Percentiles rank a stretch among this genome's conserved stretches.
phyloP scores from a whole-genome alignment of 2,797 vertebrate genomes.

The Halcyon chelicuti region DNA sequence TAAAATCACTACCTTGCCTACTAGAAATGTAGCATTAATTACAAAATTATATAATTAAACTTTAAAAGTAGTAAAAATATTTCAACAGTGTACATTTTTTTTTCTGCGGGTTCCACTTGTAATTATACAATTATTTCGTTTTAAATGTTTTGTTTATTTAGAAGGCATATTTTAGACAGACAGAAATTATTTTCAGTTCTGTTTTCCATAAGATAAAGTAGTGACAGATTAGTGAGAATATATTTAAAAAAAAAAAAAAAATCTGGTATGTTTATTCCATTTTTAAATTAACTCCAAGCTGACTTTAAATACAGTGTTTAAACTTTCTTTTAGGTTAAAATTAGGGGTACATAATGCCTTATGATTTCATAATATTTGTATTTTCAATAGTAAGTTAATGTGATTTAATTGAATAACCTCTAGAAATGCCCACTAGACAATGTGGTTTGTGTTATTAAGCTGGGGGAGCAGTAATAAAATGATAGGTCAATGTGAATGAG shows the following conservation, averaged over 20 bases:
- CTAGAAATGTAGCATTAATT: not conserved
- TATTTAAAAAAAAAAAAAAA: not conserved
- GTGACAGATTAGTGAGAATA: not conserved
- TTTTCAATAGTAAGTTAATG: not conserved
- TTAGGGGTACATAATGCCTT: not conserved
- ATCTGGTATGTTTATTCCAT: not conserved
- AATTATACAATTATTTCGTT: not conserved
- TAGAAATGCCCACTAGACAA: not conserved
- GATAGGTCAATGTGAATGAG: not conserved
- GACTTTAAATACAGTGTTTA: not conserved
- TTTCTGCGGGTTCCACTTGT: not conserved
- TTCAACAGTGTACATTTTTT: not conserved
- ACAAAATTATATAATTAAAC: not conserved
- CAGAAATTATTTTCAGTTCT: not conserved
- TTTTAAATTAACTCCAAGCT: conserved; percentile 12
- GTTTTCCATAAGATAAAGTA: not conserved
- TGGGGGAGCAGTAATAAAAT: not conserved
- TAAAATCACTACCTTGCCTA: not conserved
- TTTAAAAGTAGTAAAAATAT: not conserved
- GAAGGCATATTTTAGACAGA: not conserved
- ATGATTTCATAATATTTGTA: not conserved
- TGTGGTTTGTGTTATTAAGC: not conserved
- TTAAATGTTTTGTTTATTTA: not conserved
- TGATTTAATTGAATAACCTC: not conserved
- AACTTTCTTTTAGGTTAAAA: not conserved